Base-by-base conservation (phyloP, 1,140 invertebrate species). In the Bombus sylvicola region DNA sequence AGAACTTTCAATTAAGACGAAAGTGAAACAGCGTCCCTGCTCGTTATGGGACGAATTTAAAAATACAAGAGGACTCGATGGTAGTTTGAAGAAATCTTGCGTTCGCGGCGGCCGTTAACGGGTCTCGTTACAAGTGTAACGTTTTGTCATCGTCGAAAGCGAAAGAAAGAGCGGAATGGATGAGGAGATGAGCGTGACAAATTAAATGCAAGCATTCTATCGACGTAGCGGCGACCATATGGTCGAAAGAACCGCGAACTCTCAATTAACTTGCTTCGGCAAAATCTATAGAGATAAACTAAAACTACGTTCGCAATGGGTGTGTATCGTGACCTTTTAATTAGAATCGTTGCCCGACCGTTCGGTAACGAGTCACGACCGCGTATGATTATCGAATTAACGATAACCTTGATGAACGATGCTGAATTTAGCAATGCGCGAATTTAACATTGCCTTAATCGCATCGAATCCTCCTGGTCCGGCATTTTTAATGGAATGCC, bases 81-180 rank as follows among this genome's bases (percentile, higher is more conserved):
- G 10, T n/a, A 10, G 22, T 22, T 71, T 10, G 12, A 80, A 41
- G 43, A 47, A n/a, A 53, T 22, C 25, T 18, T n/a, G 28, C 1
- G 77, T 18, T 37, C 31, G 39, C 39, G 53, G 66, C n/a, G 66
- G 18, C 80, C 76, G 72, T 81, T 85, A 85, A 90, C 62, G 73
- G 74, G n/a, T 87, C 77, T 66, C 77, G 57, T 87, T 89, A 85
- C 84, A 79, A 84, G 75, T 57, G 62, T 62, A 59, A 73, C 25
- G 81, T 62, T 47, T 41, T 25, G 64, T 57, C 80, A 37, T 89
- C 31, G 68, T 77, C 75, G 64, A 59, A 47, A 43, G 39, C 31
- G 77, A 86, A 75, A 43, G 64, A 57, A 86, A 86, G 28, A 22
- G 15, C 1, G 8, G 18, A 57, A 15, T 12, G 37, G 1, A n/a